Evolutionary conservation across 2,113 vertebrate genomes (phyloP).

Genomic region (Athene noctua): DNA sequence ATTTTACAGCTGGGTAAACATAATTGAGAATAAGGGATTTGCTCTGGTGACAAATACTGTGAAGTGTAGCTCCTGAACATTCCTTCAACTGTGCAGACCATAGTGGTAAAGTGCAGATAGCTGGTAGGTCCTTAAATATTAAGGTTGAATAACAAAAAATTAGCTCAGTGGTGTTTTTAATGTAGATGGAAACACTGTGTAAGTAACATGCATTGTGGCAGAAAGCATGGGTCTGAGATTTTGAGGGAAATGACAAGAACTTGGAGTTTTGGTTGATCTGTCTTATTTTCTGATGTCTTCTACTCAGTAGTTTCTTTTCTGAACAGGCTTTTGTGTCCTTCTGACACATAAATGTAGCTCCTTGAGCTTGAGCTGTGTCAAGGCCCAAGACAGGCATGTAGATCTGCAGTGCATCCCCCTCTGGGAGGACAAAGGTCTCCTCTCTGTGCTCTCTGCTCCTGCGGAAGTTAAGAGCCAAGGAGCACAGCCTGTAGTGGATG

Average conservation of each 20-base stretch:
- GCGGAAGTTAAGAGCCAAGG: background rate
- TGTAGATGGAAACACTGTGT: background rate
- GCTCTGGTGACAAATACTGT: background rate
- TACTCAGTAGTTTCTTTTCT: background rate
- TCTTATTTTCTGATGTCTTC: background rate
- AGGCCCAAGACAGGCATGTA: background rate
- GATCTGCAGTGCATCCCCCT: background rate
- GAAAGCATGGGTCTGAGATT: background rate
- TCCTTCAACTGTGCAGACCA: background rate
- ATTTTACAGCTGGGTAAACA: constrained; percentile 9
- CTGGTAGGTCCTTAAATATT: background rate
- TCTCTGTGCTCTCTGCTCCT: background rate
- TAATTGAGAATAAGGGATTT: background rate
- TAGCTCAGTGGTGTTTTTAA: background rate
- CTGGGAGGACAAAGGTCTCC: background rate
- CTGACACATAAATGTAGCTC: background rate
- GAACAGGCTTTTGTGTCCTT: background rate
- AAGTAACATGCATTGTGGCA: background rate
- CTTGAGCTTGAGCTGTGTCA: background rate
- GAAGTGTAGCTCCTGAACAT: background rate
- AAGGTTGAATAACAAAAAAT: background rate
- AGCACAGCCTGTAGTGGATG: background rate
- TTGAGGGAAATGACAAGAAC: background rate
- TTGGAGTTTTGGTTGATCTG: background rate
- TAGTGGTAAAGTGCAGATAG: background rate